Base-by-base conservation (phyloP, 2,113 vertebrate species). In the Pseudonaja textilis region DNA sequence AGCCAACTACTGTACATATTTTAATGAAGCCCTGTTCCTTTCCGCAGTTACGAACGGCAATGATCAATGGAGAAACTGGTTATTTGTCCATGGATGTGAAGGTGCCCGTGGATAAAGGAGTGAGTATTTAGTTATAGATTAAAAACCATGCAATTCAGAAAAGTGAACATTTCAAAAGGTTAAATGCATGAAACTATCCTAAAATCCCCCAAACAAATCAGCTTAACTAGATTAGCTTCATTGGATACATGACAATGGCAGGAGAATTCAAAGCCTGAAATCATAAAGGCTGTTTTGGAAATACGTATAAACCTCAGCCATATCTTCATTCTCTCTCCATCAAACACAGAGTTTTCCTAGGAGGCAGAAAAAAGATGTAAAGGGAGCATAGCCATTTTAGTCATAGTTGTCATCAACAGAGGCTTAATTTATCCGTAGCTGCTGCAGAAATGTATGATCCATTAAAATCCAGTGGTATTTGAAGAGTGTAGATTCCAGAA, bases 11-110 rank as follows among this genome's bases (percentile, higher is more conserved):
- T 59, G 7, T 26, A 90, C 85, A 89, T 81, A 10, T n/a, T n/a
- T 92, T 96, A 93, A 97, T 1, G 1, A 47, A 42, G n/a, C 57
- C 64, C 85, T 39, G 89, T 91, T 97, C 96, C 86, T 56, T 81
- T 95, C 93, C 95, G 29, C 95, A 99, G 99, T 98, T 99, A 91
- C 98, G 99, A 95, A 99, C 98, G 57, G 98, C 99, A 87, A 99
- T 99, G 99, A 99, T 99, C 94, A 99, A 98, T 39, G 98, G 99
- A 89, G 98, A 99, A 96, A 99, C 98, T 0, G 99, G 99, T n/a
- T 98, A 97, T 7, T 90, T 99, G 91, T 97, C 98, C 8, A 97
- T 99, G 97, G 98, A 99, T 0, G 99, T 99, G 95, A 99, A 98
- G 94, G 98, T 98, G 26, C 98, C 99, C 0, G 98, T 99, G 92